phyloP scores from a whole-genome alignment of 2,888 invertebrate genomes.

The Oasisia sp. region DNA sequence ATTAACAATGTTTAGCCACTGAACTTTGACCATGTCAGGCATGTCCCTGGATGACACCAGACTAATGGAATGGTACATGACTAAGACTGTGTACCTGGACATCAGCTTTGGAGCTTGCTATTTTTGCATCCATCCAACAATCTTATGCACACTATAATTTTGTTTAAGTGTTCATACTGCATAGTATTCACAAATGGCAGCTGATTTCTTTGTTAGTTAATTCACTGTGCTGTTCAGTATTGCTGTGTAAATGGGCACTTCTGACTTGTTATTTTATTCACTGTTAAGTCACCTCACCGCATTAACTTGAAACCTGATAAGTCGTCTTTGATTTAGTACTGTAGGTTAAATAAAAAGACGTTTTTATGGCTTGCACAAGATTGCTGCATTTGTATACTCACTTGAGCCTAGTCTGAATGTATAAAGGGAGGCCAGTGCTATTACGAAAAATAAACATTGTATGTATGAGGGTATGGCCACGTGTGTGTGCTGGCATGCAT shows the following conservation, averaged over 20 bases:
- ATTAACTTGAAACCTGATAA: not conserved
- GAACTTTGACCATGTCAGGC: not conserved
- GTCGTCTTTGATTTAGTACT: not conserved
- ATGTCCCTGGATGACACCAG: not conserved
- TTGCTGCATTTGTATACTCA: not conserved
- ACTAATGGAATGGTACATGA: not conserved
- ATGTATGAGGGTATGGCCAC: not conserved
- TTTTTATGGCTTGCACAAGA: not conserved
- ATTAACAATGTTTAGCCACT: not conserved
- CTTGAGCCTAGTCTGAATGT: not conserved
- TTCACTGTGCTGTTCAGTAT: not conserved
- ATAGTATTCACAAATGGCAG: not conserved
- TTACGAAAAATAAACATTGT: not conserved
- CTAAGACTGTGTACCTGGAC: not conserved
- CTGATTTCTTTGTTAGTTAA: not conserved
- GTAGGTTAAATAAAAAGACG: not conserved
- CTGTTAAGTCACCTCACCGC: not conserved
- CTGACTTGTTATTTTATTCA: not conserved
- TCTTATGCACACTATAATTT: no score
- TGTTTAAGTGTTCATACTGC: not conserved
- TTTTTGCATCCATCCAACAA: no score
- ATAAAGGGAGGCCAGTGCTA: not conserved
- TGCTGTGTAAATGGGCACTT: not conserved
- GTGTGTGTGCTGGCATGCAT: not conserved
- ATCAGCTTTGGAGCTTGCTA: no score